These are phyloP conservation scores for Bostrychus sinensis DNA, from an alignment of 2,113 vertebrate species.

Conservation along the genomic window DNA sequence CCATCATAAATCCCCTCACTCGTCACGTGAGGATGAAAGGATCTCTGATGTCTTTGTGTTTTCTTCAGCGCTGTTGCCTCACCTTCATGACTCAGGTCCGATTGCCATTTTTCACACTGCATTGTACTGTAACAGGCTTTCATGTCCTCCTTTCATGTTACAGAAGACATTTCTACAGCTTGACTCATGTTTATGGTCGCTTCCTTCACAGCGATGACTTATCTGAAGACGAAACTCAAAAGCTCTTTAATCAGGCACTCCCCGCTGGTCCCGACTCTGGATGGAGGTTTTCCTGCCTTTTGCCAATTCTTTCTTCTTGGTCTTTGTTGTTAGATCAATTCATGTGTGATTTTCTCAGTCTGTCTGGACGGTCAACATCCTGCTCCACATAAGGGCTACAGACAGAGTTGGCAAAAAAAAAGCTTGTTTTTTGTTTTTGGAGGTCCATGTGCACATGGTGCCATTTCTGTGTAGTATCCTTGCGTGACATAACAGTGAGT, in stretches of 20 bases:
- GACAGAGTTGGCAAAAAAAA: conserved; percentile 14
- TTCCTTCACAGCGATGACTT: conserved; percentile 27
- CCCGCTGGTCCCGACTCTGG: not conserved
- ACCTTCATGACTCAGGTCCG: conserved; percentile 35
- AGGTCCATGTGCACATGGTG: too few species aligned
- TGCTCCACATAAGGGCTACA: conserved; percentile 9
- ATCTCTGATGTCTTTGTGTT: conserved; percentile 1
- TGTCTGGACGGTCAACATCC: conserved; percentile 30
- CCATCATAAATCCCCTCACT: conserved; percentile 18
- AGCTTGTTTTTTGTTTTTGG: too few species aligned
- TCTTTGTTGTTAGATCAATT: conserved; percentile 40
- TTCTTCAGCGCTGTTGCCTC: conserved; percentile 8
- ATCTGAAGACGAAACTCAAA: conserved; percentile 28
- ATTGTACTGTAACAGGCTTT: conserved; percentile 25
- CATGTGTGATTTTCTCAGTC: conserved; percentile 16
- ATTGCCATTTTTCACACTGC: conserved; percentile 3
- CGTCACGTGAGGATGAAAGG: conserved; percentile 41
- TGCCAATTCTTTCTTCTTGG: conserved; percentile 14
- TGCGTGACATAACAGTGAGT: too few species aligned
- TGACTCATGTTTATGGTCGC: conserved; percentile 11
- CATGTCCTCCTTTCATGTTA: conserved; percentile 41
- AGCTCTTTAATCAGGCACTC: conserved; percentile 44
- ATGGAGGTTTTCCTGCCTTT: conserved; percentile 31
- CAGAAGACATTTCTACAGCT: conserved; percentile 22
- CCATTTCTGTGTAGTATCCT: too few species aligned